These are phyloP conservation scores for Tridacna gigas DNA, from an alignment of 2,888 invertebrate species.

Conservation along the genomic window DNA sequence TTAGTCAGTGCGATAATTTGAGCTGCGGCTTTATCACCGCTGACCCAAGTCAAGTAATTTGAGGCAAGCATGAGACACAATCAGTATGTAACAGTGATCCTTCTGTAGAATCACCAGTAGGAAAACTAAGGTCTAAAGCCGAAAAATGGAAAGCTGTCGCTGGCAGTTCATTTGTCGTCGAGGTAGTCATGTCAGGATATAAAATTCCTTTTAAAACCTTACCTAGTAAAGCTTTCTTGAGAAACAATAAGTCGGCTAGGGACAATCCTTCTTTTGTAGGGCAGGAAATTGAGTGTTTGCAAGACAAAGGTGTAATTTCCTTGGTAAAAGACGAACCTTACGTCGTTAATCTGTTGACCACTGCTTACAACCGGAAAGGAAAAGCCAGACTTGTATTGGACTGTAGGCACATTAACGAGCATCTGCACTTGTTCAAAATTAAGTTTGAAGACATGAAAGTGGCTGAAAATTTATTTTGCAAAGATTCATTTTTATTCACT, in stretches of 20 bases:
- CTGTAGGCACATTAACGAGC: conserved; percentile 33
- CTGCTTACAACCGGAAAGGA: conserved; percentile 21
- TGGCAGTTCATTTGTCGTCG: conserved; percentile 19
- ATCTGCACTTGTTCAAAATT: conserved; percentile 34
- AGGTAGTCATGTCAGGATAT: conserved; percentile 29
- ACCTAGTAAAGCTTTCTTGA: conserved; percentile 8
- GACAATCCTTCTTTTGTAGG: conserved; percentile 33
- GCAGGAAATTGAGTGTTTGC: conserved; percentile 24
- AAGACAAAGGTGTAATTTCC: conserved; percentile 27
- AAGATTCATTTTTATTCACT: conserved; percentile 20
- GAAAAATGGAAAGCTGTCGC: conserved; percentile 26
- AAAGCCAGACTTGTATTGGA: conserved; percentile 45
- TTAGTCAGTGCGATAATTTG: too few relatives aligned
- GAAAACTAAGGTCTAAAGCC: not conserved
- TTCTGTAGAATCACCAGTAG: conserved; percentile 19
- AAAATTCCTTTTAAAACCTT: conserved; percentile 31
- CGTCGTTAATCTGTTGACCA: conserved; percentile 40
- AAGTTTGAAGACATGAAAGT: conserved; percentile 31
- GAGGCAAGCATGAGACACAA: not conserved
- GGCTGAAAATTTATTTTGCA: conserved; percentile 21
- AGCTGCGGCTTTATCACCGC: too few relatives aligned
- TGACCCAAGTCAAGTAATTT: too few relatives aligned
- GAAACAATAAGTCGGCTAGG: conserved; percentile 41
- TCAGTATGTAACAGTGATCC: not conserved
- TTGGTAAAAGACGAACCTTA: conserved; percentile 14